Percentiles rank a stretch among this genome's conserved stretches.
These are phyloP conservation scores for Agrotis puta DNA, from an alignment of 2,888 invertebrate genomes.

Conservation along the genomic window DNA sequence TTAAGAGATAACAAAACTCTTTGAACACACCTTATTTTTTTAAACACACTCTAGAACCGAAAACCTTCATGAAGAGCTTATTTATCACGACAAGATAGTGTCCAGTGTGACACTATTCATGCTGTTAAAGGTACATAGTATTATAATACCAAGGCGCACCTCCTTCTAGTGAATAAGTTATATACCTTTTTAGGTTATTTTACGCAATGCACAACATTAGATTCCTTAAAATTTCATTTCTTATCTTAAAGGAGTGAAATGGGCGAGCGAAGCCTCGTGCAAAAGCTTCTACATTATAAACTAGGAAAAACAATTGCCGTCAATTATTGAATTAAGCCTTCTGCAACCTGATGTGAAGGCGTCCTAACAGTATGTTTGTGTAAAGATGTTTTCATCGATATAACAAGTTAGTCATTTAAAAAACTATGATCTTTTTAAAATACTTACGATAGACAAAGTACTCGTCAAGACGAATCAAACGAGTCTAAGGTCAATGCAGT, in stretches of 20 bases:
- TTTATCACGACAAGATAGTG: constrained; percentile 13
- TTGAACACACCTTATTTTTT: background rate
- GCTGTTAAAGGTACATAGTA: constrained; percentile 12
- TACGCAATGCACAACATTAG: constrained; percentile 35
- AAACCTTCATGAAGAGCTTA: constrained; percentile 1
- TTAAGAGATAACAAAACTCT: constrained; percentile 9
- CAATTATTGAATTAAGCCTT: too few species aligned
- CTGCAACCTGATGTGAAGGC: too few species aligned
- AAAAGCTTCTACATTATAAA: too few species aligned
- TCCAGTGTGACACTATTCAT: constrained; percentile 4
- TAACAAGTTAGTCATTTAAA: too few species aligned
- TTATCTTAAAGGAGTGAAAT: background rate
- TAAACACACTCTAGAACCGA: background rate
- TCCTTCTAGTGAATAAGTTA: constrained; percentile 28
- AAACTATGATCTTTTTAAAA: too few species aligned
- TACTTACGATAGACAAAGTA: too few species aligned
- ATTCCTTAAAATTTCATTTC: constrained; percentile 24
- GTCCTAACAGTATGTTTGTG: too few species aligned
- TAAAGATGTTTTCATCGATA: too few species aligned
- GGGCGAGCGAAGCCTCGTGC: too few species aligned
- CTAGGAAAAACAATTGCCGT: too few species aligned
- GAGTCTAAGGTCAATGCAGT: too few species aligned
- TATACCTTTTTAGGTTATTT: constrained; percentile 23
- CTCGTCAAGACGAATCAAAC: too few species aligned
- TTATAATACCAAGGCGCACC: constrained; percentile 12